These are phyloP conservation scores for Hormaphis cornu DNA, from an alignment of 1,140 invertebrate genomes.

Conservation along the genomic window DNA sequence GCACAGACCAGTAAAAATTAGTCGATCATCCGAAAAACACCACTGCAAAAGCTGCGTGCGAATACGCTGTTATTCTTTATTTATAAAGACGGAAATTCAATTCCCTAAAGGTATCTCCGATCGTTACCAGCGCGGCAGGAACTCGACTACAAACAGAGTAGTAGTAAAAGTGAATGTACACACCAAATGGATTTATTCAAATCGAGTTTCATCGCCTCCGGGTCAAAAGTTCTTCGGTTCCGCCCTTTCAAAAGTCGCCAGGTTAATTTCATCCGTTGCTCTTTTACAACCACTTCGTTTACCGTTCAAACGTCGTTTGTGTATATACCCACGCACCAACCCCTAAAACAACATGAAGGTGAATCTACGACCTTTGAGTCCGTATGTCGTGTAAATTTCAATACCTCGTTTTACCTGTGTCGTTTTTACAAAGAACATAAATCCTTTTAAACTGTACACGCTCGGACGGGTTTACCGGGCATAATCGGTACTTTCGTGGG, in stretches of 20 bases:
- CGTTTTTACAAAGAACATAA: neutral
- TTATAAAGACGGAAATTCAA: neutral
- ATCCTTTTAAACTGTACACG: too few relatives aligned
- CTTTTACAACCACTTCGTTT: constrained; percentile 19
- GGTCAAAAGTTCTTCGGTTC: constrained; percentile 5
- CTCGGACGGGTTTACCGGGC: too few relatives aligned
- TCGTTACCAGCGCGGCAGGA: neutral
- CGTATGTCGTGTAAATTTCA: neutral
- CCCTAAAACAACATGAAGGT: neutral
- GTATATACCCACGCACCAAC: too few relatives aligned
- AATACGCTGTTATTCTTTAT: neutral
- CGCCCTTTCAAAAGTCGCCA: constrained; percentile 21
- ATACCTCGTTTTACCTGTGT: neutral
- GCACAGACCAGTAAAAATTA: neutral
- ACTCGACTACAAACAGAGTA: constrained; percentile 21
- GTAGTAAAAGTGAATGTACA: too few relatives aligned
- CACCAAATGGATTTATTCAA: constrained; percentile 30
- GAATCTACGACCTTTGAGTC: neutral
- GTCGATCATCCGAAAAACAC: neutral
- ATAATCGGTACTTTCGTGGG: too few relatives aligned
- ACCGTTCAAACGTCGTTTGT: neutral
- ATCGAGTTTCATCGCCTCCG: constrained; percentile 30
- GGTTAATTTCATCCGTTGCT: constrained; percentile 30
- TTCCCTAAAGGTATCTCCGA: neutral
- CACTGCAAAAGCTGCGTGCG: neutral